Base-by-base conservation (phyloP, 2,113 vertebrate species). In the Columba janthina region DNA sequence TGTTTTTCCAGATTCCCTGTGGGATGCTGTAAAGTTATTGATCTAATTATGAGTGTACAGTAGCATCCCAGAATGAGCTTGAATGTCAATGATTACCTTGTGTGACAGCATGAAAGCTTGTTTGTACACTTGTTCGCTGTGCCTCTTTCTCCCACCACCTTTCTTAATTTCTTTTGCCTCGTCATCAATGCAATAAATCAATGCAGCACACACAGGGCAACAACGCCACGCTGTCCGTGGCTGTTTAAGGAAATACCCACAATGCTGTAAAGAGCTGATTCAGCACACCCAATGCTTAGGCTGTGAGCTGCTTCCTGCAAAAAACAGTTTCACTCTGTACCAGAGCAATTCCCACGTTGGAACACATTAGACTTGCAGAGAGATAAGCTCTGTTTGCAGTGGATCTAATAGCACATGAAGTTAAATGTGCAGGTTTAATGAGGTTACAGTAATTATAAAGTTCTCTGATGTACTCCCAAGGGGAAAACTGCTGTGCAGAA, bases 181-280 rank as follows among this genome's bases (percentile, higher is more conserved):
- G 21, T 72, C 17, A 16, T 65, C 8, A 15, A 3, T 54, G 22
- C 72, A 51, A 7, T 46, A 72, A 65, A 50, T 29, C 6, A 81
- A 70, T 29, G 9, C 11, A 88, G n/a, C 40, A 32, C 8, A 11
- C 11, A 4, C 34, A n/a, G 25, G 50, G 38, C 38, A 77, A 44
- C n/a, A 62, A 7, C 5, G 36, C 36, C 48, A 32, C 0, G 0
- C 62, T 70, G 15, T 31, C 60, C 0, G 0, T 28, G 85, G 29
- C 76, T 89, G 26, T 65, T 70, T 34, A 44, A 38, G n/a, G 67
- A 88, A 53, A 42, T 25, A 34, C 10, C 10, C 42, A 5, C n/a
- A 3, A 1, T 16, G 5, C 7, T 85, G 16, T 56, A 50, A 93
- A 66, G 66, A 61, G 25, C 60, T 80, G 22, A 36, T 51, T 70